phyloP scores from a whole-genome alignment of 2,797 vertebrate genomes.

The Staurois parvus region DNA sequence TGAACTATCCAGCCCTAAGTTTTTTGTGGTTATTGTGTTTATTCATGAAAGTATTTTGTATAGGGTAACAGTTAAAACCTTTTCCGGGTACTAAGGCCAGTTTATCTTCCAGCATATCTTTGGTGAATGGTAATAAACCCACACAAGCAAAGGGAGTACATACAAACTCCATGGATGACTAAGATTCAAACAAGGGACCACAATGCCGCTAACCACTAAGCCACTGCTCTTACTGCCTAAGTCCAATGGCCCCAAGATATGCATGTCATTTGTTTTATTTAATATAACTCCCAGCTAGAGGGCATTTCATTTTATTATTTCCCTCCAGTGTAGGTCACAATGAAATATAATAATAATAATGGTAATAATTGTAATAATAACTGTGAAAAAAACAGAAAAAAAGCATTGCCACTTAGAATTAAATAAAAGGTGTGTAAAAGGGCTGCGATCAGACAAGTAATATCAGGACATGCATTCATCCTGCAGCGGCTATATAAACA shows the following conservation, averaged over 20 bases:
- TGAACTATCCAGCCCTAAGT: too few species aligned
- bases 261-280: background rate
- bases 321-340: background rate
- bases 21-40: too few species aligned
- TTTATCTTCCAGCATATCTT: too few species aligned
- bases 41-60: too few species aligned
- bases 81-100: too few species aligned
- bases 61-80: too few species aligned
- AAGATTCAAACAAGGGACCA: too few species aligned
- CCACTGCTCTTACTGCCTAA: background rate
- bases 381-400: background rate
- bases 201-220: too few species aligned
- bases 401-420: background rate
- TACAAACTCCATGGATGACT: too few species aligned
- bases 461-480: background rate
- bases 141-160: too few species aligned
- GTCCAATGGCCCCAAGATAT: background rate
- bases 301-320: background rate
- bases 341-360: background rate
- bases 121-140: too few species aligned
- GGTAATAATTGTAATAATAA: background rate
- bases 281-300: too few species aligned
- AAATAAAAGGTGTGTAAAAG: conserved; percentile 6
- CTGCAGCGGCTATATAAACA: conserved; percentile 1
- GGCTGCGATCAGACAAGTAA: conserved; percentile 5